phyloP scores from a whole-genome alignment of 2,113 vertebrate genomes.

The Aspidoscelis tigris region DNA sequence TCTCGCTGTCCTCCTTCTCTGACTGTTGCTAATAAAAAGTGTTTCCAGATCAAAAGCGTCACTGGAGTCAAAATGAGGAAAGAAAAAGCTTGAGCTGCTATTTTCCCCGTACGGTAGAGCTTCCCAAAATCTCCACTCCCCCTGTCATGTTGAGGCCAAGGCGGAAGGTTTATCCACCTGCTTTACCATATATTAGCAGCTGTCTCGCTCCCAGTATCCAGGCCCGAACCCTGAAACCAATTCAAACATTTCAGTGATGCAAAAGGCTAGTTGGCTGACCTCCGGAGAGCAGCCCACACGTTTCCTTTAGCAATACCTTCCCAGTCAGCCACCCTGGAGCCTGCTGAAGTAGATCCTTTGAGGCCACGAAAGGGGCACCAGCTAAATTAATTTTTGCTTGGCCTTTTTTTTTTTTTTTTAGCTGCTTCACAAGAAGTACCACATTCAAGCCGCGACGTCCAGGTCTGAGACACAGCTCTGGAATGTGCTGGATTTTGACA shows the following conservation, averaged over 20 bases:
- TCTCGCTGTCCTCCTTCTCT: not conserved
- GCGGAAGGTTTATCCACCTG: not conserved
- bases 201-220: not conserved
- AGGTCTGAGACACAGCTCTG: not conserved
- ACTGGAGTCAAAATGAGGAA: not conserved
- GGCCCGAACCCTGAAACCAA: constrained; percentile 20
- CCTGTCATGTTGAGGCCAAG: not conserved
- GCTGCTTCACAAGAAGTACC: not conserved
- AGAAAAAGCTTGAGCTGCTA: no score
- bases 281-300: not conserved
- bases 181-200: constrained; percentile 35
- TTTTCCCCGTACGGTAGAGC: not conserved
- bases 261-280: constrained; percentile 4
- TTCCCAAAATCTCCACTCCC: not conserved
- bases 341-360: not conserved
- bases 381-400: not conserved
- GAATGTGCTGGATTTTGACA: not conserved
- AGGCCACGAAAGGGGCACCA: not conserved
- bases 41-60: not conserved
- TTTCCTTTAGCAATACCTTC: not conserved
- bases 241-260: constrained; percentile 10
- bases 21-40: not conserved
- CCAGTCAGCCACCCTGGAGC: constrained; percentile 15
- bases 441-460: not conserved
- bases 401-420: no score